Base-by-base conservation (phyloP, 1,140 invertebrate species). In the Drosophila ambigua region DNA sequence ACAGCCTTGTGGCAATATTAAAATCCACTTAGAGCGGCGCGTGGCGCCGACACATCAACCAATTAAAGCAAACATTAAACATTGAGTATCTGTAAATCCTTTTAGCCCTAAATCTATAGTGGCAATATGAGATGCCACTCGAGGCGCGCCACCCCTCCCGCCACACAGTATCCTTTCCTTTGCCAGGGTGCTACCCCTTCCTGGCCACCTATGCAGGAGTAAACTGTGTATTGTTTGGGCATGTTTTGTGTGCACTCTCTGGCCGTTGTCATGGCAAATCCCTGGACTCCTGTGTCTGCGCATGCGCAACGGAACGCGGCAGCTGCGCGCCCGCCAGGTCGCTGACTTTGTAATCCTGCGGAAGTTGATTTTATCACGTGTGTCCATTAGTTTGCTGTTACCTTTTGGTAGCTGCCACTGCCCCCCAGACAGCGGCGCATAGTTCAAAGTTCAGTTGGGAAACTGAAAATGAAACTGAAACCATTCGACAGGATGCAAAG, bases 351-450 rank as follows among this genome's bases (percentile, higher is more conserved):
- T 87, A 87, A 87, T 87, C 82, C 82, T 87, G 82, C 82, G 82
- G 82, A 87, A 87, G 82, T 87, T 82, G 83, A 78, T 69, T 75
- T 67, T 82, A 87, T 82, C 82, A 87, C 78, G 82, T 71, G 78
- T 72, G 55, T 75, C 83, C 75, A 84, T 84, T 80, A 77, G 80
- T 20, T 20, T 20, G 20, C 2, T 20, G 20, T 73, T 79, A 62
- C 72, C 67, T 72, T 79, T 76, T 5, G 43, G 51, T 75, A 55
- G 26, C 60, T 20, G 20, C 20, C 20, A 20, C 20, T 20, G 20
- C 20, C 20, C 16, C 45, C 55, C 45, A 20, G 49, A 35, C 43
- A n/a, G n/a, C 20, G 5, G n/a, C n/a, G 23, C 15, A 9, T 45
- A 50, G 73, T 57, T 84, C 60, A 79, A 53, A 84, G 80, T 65